These are phyloP conservation scores for Aethina tumida DNA, from an alignment of 1,140 invertebrate species.

Conservation along the genomic window DNA sequence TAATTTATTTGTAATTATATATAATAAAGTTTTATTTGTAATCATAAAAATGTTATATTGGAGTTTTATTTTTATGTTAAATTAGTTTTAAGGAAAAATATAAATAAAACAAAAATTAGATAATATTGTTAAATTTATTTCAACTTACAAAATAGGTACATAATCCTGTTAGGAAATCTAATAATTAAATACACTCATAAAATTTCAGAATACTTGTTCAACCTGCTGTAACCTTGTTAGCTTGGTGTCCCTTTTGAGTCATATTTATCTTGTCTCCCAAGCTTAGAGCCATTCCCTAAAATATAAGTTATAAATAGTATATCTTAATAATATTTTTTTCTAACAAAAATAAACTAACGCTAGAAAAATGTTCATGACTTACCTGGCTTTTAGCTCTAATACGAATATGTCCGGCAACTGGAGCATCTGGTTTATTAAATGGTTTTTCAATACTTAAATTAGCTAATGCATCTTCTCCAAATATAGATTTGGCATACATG, in stretches of 20 bases:
- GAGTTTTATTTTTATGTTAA: slow-evolving; percentile 14
- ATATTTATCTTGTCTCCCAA: slow-evolving; percentile 94
- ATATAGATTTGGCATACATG: slow-evolving; percentile 97
- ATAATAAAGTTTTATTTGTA: slow-evolving; percentile 23
- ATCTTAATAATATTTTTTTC: background rate
- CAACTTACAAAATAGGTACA: too few species aligned
- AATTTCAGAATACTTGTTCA: too few species aligned
- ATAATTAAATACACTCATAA: too few species aligned
- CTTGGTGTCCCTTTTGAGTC: slow-evolving; percentile 65
- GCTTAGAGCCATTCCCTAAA: slow-evolving; percentile 91
- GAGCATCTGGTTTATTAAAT: slow-evolving; percentile 71
- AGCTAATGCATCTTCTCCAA: slow-evolving; percentile 97
- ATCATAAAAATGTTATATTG: slow-evolving; percentile 15
- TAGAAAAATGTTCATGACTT: background rate
- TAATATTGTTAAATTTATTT: too few species aligned
- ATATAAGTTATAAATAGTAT: slow-evolving; percentile 12
- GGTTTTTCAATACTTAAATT: slow-evolving; percentile 98
- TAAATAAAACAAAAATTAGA: too few species aligned
- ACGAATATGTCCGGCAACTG: slow-evolving; percentile 92
- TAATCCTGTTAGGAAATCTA: too few species aligned
- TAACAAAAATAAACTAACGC: background rate
- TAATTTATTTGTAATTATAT: slow-evolving; percentile 16
- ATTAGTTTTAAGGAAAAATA: too few species aligned
- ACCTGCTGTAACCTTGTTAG: slow-evolving; percentile 47
- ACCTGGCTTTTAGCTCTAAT: slow-evolving; percentile 97